A percentile compares a stretch with the other conserved stretches of the same genome.
These are phyloP conservation scores for Platycheirus albimanus DNA, from an alignment of 2,888 invertebrate genomes.

Conservation along the genomic window DNA sequence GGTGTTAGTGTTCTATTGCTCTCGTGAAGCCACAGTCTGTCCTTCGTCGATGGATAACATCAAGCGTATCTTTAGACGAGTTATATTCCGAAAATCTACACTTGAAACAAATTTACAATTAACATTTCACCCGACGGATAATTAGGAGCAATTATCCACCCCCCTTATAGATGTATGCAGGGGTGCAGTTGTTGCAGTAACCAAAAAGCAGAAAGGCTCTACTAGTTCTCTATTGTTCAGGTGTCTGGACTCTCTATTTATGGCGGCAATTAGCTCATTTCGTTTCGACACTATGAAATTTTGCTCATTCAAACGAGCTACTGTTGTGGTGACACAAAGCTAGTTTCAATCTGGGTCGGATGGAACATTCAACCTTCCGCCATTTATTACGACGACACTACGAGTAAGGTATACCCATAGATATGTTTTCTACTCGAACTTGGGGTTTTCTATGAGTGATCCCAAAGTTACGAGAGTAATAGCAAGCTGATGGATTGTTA, in stretches of 20 bases:
- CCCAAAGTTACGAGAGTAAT: slow-evolving; percentile 17
- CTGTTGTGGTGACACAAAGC: slow-evolving; percentile 24
- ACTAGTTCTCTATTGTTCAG: not conserved
- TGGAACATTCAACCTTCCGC: not conserved
- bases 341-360: slow-evolving; percentile 13
- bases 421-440: not conserved
- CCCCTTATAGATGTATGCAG: slow-evolving; percentile 4
- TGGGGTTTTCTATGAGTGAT: slow-evolving; percentile 7
- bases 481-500: slow-evolving; percentile 43
- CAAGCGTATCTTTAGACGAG: slow-evolving; percentile 2
- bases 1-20: too few species aligned
- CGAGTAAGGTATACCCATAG: too few species aligned
- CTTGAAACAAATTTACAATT: slow-evolving; percentile 62
- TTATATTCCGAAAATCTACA: slow-evolving; percentile 30
- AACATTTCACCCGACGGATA: slow-evolving; percentile 59
- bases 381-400: too few species aligned
- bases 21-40: slow-evolving; percentile 8
- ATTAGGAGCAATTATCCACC: slow-evolving; percentile 58
- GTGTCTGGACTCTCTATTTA: slow-evolving; percentile 28
- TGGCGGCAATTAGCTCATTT: slow-evolving; percentile 46
- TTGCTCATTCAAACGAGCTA: slow-evolving; percentile 38
- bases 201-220: not conserved
- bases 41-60: slow-evolving; percentile 4
- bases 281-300: slow-evolving; percentile 23
- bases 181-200: not conserved